phyloP scores from a whole-genome alignment of 2,113 vertebrate species.

The Lophotis ruficrista region DNA sequence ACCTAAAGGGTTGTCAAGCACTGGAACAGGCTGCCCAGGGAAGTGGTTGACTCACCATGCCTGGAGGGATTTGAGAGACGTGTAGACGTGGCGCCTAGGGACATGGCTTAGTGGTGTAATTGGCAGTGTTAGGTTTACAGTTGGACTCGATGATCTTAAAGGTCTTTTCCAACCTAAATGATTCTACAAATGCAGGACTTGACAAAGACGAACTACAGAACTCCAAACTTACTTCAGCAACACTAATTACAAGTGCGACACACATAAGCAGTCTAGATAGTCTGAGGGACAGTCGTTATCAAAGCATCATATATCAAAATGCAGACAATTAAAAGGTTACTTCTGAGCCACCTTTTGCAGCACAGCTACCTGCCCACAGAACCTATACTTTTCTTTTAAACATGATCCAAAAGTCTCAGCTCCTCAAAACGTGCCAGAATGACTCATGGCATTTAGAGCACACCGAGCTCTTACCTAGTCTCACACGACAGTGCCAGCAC shows the following conservation, averaged over 20 bases:
- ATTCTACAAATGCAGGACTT: neutral
- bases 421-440: neutral
- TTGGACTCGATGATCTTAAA: neutral
- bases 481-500: neutral
- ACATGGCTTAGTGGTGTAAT: neutral
- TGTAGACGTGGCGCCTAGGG: neutral
- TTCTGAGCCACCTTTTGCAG: neutral
- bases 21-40: neutral
- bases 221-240: neutral
- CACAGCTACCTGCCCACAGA: neutral
- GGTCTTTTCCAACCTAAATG: neutral
- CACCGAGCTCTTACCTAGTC: neutral
- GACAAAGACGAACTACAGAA: neutral
- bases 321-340: neutral
- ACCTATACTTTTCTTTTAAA: neutral
- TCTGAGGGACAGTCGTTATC: neutral
- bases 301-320: neutral
- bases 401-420: neutral
- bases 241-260: neutral
- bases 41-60: neutral
- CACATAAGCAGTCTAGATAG: neutral
- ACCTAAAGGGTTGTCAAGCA: neutral
- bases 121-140: accelerated
- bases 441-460: neutral
- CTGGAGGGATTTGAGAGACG: neutral